Conservation (phyloP, 2,113 vertebrate species). For the Micronycteris hirsuta region DNA sequence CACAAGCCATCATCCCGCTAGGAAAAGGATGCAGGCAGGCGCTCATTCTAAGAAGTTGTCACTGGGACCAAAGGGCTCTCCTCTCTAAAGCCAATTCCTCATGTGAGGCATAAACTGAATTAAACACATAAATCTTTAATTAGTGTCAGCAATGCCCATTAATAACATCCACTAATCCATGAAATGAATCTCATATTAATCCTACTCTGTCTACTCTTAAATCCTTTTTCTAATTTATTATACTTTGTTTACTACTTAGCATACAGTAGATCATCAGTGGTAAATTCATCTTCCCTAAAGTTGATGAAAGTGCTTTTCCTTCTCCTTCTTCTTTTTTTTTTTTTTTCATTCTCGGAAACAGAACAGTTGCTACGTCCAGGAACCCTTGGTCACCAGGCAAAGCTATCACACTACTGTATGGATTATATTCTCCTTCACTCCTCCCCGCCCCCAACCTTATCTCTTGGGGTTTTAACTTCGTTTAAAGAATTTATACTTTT, state of each 20-base stretch:
- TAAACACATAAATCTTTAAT: background rate
- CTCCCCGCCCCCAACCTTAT: too few species aligned
- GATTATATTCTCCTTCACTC: background rate
- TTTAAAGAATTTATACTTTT: background rate
- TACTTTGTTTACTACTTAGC: background rate
- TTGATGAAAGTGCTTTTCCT: background rate
- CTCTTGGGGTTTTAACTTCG: background rate
- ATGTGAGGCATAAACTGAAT: background rate
- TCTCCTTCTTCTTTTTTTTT: background rate
- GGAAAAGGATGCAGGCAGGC: background rate
- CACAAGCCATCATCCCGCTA: too few species aligned
- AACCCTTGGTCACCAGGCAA: background rate
- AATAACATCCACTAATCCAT: slow-evolving; percentile 28
- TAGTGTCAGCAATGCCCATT: background rate
- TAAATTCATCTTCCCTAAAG: background rate
- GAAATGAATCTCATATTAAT: background rate
- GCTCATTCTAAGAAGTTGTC: background rate
- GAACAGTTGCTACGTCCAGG: background rate
- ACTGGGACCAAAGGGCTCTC: background rate
- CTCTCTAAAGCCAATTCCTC: background rate
- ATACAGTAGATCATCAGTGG: background rate
- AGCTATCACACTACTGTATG: background rate
- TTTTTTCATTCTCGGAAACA: background rate
- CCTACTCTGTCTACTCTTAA: background rate
- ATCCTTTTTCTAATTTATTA: background rate